Base-by-base conservation (phyloP, 1,140 invertebrate genomes). In the Sinella curviseta region DNA sequence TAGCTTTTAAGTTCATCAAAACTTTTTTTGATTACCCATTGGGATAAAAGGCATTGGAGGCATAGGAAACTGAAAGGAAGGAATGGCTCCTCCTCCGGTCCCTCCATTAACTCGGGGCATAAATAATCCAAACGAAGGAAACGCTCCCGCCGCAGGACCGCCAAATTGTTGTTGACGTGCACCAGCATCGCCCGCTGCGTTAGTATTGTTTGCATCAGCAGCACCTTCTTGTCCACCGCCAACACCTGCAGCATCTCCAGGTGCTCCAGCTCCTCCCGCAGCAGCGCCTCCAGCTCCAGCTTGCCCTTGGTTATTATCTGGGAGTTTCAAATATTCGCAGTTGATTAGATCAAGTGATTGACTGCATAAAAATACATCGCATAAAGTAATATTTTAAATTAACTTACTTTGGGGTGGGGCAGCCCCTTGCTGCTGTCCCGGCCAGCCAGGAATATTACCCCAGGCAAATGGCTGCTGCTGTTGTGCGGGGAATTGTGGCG, bases 401-500 rank as follows among this genome's bases (percentile, higher is more conserved):
- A 70, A 16, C n/a, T 70, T 70, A 70, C 65, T 70, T 70, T 70
- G 75, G 16, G 8, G 48, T 26, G 16, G 48, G n/a, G 77, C 77
- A 24, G 33, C 75, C 36, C 20, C 31, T 78, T 79, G 34, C 24
- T 54, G 60, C 75, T 76, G 70, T 57, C 60, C 39, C 31, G 34
- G 36, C 65, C 67, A 70, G 30, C 65, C 65, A 30, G 65, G 65
- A 36, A 33, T 55, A 24, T 65, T 78, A 28, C 31, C 28, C 35
- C 65, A 67, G 34, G 31, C 78, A 39, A 70, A 70, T 16, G 65
- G 82, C 65, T 82, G 81, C 28, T 54, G 80, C 1, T n/a, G 86
- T 82, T 78, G 89, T 86, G 84, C 84, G 82, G 24, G 82, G 78
- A 84, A 90, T 87, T 67, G 90, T 60, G 34, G 88, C 54, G 89